These are phyloP conservation scores for Hyphantria cunea DNA, from an alignment of 1,140 invertebrate genomes.

Conservation along the genomic window DNA sequence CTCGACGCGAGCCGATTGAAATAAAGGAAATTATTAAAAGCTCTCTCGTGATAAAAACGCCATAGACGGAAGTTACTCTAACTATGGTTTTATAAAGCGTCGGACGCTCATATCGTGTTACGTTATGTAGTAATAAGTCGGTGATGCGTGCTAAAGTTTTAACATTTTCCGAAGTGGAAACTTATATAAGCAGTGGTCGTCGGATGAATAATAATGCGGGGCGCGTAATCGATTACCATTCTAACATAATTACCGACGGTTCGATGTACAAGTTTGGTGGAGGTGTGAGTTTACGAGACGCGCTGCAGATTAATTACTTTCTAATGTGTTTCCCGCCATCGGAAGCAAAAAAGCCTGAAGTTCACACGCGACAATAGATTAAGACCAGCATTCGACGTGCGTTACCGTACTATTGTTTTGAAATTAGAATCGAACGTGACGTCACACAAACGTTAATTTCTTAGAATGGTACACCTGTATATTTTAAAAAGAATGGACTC, in stretches of 20 bases:
- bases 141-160: constrained; percentile 65
- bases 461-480: constrained; percentile 40
- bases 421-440: constrained; percentile 61
- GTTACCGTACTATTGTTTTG: constrained; percentile 71
- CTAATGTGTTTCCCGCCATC: constrained; percentile 61
- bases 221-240: constrained; percentile 59
- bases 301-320: constrained; percentile 66
- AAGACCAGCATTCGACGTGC: constrained; percentile 52
- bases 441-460: constrained; percentile 67
- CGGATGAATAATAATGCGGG: constrained; percentile 54
- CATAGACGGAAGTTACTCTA: constrained; percentile 70
- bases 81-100: constrained; percentile 50
- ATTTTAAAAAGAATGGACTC: constrained; percentile 10
- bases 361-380: constrained; percentile 68
- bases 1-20: constrained; percentile 71
- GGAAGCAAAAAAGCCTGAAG: constrained; percentile 43
- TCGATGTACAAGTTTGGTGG: constrained; percentile 43
- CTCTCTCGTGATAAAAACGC: constrained; percentile 59
- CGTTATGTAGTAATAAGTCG: constrained; percentile 60
- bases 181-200: constrained; percentile 55
- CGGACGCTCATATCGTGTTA: constrained; percentile 56
- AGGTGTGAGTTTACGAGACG: constrained; percentile 47
- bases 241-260: constrained; percentile 54
- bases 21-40: constrained; percentile 81
- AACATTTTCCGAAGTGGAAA: constrained; percentile 54